Base-by-base conservation (phyloP, 2,888 invertebrate species). In the Hirtodrosophila alboralis region DNA sequence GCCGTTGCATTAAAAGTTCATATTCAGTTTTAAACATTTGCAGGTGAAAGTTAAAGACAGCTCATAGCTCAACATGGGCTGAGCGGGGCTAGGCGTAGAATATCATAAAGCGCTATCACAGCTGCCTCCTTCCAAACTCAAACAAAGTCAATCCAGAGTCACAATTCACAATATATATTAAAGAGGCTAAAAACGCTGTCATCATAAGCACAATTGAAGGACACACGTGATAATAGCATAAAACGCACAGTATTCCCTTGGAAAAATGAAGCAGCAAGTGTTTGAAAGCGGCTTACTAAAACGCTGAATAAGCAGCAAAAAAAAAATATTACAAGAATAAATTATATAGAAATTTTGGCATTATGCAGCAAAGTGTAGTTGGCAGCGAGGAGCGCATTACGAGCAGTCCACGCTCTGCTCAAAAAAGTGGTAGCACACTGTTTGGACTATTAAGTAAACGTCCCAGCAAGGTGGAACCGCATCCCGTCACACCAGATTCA, bases 391-490 rank as follows among this genome's bases (percentile, higher is more conserved):
- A 89, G 60, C 87, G 87, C 41, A 89, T 89, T 31, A 77, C 84
- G 13, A 86, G 77, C 67, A 70, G 70, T 52, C 85, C 47, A 62
- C 85, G 89, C 2, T 77, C 87, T 3, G 57, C 72, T 6, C 83
- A 74, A 37, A 89, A 89, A 43, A 37, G 84, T 6, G 72, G 81
- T 14, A 74, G 74, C 36, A 70, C 88, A 0, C 70, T 90, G 4
- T 77, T 90, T 18, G 89, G 90, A 0, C 62, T 90, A 16, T 73
- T 90, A 26, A 87, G 81, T 51, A 90, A 89, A 60, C 89, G 91
- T 1, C 90, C 90, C 1, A 90, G 89, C 47, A 90, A 90, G 76
- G 90, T 89, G 10, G 91, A 91, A 47, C 91, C 91, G 1, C 90
- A 90, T 79, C 90, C 89, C 8, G 61, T 73, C 7, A 73, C 84